These are phyloP conservation scores for Trissolcus basalis DNA, from an alignment of 1,140 invertebrate species.

Conservation along the genomic window DNA sequence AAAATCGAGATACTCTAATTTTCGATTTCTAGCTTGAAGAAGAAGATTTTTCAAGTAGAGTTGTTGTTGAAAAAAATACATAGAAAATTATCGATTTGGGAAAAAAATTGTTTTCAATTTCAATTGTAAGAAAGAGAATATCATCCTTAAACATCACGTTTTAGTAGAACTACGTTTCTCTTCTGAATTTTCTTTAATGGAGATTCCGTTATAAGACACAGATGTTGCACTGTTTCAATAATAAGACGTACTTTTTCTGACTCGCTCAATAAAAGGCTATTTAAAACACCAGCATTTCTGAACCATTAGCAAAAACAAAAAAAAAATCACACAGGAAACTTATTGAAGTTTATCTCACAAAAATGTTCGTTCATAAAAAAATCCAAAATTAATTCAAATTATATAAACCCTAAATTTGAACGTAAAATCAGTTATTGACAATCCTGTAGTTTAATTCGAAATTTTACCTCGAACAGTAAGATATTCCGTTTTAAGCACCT, in stretches of 20 bases:
- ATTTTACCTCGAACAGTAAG: too few relatives aligned
- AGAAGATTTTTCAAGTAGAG: too few relatives aligned
- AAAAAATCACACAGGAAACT: background rate
- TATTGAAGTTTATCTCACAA: background rate
- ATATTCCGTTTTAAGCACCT: too few relatives aligned
- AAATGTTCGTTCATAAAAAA: too few relatives aligned
- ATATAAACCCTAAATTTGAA: too few relatives aligned
- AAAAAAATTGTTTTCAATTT: background rate
- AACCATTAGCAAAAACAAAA: constrained; percentile 21
- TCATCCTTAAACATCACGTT: constrained; percentile 36
- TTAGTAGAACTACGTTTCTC: constrained; percentile 39
- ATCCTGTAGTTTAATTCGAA: too few relatives aligned
- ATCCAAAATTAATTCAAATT: too few relatives aligned
- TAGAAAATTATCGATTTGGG: too few relatives aligned
- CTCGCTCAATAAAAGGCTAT: constrained; percentile 44
- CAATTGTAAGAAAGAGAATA: constrained; percentile 6
- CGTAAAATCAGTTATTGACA: too few relatives aligned
- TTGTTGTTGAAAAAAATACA: too few relatives aligned
- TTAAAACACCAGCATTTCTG: constrained; percentile 27
- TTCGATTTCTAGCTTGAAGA: too few relatives aligned
- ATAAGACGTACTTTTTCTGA: constrained; percentile 52
- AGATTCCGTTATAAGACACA: constrained; percentile 54
- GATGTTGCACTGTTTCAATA: constrained; percentile 57
- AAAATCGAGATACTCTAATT: too few relatives aligned
- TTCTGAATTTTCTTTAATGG: constrained; percentile 40